Evolutionary conservation across 2,888 invertebrate species (phyloP).

Genomic region (Eulithis testata): DNA sequence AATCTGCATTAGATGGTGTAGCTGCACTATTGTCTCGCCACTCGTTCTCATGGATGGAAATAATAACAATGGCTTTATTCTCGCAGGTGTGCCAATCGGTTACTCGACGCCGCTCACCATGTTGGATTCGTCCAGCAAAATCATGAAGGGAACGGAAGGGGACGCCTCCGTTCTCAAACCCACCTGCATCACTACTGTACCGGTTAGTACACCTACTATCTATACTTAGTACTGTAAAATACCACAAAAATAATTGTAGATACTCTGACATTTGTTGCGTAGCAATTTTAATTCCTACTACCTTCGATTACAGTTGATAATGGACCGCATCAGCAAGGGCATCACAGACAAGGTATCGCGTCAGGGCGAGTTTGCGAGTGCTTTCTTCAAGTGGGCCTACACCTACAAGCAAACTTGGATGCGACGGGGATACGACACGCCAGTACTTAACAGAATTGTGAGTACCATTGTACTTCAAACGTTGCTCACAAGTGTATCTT

Average conservation of each 20-base stretch:
- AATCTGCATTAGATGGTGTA: no score
- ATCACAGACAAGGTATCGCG: slow-evolving; percentile 97
- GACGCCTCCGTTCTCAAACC: slow-evolving; percentile 96
- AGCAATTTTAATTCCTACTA: background rate
- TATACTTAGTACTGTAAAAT: no score
- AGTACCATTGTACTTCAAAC: slow-evolving; percentile 38
- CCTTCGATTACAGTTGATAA: slow-evolving; percentile 88
- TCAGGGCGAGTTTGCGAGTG: slow-evolving; percentile 90
- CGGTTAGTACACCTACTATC: slow-evolving; percentile 81
- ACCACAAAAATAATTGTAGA: no score
- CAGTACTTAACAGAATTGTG: slow-evolving; percentile 84
- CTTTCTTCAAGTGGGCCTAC: slow-evolving; percentile 97
- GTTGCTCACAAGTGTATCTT: no score
- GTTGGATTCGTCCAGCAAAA: slow-evolving; percentile 96
- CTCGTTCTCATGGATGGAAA: no score
- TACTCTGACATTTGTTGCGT: background rate
- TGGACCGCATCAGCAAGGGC: slow-evolving; percentile 98
- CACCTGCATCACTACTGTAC: slow-evolving; percentile 98
- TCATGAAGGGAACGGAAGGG: slow-evolving; percentile 97
- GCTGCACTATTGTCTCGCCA: no score
- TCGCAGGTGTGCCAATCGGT: slow-evolving; percentile 94
- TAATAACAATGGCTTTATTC: background rate
- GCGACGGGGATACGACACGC: slow-evolving; percentile 92
- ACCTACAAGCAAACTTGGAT: slow-evolving; percentile 95
- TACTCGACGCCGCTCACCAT: slow-evolving; percentile 98